Conservation (phyloP, 2,888 invertebrate genomes). For the Pristionchus maxplancki region DNA sequence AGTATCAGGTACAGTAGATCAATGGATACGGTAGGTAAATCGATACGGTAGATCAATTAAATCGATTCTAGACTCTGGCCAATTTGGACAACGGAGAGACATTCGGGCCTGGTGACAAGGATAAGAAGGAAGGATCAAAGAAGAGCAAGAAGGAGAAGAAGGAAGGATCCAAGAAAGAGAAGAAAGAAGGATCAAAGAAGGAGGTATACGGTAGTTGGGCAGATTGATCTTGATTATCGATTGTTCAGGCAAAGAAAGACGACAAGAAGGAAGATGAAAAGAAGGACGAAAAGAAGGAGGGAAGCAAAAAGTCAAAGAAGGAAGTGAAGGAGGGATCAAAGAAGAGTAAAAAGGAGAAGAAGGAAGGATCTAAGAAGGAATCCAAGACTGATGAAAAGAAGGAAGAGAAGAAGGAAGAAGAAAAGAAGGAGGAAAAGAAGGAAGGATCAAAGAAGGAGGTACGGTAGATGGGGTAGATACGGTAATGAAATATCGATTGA, state of each 20-base stretch:
- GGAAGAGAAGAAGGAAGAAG: conserved; percentile 8
- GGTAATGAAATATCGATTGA: not conserved
- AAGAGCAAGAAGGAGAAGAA: conserved; percentile 4
- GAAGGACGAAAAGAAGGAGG: conserved; percentile 11
- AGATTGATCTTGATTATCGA: not conserved
- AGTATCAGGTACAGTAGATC: conserved; percentile 34
- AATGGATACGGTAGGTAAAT: not conserved
- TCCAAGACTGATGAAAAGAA: not conserved
- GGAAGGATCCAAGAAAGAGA: conserved; percentile 19
- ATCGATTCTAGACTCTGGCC: not conserved
- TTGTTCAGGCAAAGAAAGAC: not conserved
- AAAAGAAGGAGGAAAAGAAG: not conserved
- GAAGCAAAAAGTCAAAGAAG: conserved; percentile 45
- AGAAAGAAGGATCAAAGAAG: conserved; percentile 31
- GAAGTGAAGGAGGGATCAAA: conserved; percentile 64
- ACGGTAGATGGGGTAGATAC: not conserved
- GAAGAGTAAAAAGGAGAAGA: conserved; percentile 44
- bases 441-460: conserved; percentile 34
- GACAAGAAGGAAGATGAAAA: not conserved
- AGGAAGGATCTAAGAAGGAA: conserved; percentile 37
- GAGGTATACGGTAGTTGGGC: conserved; percentile 3
- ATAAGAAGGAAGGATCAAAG: conserved; percentile 27
- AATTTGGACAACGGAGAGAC: conserved; percentile 39
- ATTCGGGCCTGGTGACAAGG: conserved; percentile 34
- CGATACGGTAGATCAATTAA: not conserved